A percentile compares a stretch with the other conserved stretches of the same genome.
Conservation (phyloP, 2,797 vertebrate genomes). For the Platalea minor region DNA sequence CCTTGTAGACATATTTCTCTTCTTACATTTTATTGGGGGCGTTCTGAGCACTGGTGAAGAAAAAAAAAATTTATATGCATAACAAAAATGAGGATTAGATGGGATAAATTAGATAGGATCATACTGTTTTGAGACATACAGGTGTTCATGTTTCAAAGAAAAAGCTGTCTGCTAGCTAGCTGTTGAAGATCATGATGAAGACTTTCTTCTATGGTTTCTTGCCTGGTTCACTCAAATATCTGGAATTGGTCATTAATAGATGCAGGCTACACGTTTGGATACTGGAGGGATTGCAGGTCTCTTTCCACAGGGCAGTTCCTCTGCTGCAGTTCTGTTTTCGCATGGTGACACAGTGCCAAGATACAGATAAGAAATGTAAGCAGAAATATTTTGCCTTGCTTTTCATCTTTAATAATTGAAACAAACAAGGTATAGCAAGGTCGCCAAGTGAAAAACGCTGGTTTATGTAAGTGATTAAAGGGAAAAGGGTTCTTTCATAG, state of each 20-base stretch:
- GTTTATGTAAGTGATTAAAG: background rate
- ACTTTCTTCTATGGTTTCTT: background rate
- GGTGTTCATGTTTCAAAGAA: background rate
- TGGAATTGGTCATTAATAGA: background rate
- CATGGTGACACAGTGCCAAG: background rate
- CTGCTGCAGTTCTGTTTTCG: background rate
- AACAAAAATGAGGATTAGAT: background rate
- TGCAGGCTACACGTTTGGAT: background rate
- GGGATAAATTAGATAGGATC: background rate
- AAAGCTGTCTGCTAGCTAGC: background rate
- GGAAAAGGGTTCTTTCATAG: background rate
- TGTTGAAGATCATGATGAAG: background rate
- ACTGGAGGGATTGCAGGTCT: background rate
- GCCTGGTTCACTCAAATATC: background rate
- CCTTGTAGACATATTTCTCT: background rate
- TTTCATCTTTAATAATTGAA: conserved; percentile 4
- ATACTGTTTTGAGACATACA: background rate
- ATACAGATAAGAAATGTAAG: background rate
- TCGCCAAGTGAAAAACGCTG: background rate
- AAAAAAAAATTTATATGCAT: background rate
- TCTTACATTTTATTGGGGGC: background rate
- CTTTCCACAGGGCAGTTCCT: background rate
- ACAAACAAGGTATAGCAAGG: background rate
- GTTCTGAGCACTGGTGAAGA: background rate
- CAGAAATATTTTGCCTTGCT: background rate